Conservation (phyloP, 1,140 invertebrate genomes). For the Sinella curviseta region DNA sequence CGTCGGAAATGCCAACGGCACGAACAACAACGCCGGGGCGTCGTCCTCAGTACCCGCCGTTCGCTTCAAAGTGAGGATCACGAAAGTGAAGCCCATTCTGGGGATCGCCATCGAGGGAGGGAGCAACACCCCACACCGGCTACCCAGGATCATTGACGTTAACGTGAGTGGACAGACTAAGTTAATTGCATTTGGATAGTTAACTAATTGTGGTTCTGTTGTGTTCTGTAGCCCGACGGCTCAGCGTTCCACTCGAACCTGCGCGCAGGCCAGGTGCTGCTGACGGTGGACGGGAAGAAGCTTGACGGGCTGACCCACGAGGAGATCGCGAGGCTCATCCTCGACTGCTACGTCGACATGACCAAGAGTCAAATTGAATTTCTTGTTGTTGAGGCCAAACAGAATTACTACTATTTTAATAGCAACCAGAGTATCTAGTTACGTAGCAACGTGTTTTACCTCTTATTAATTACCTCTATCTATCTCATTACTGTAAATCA, state of each 20-base stretch:
- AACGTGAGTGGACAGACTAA: constrained; percentile 68
- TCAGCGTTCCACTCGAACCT: constrained; percentile 87
- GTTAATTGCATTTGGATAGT: background rate
- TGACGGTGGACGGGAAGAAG: constrained; percentile 86
- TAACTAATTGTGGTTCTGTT: background rate
- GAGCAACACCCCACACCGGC: constrained; percentile 87
- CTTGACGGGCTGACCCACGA: constrained; percentile 75
- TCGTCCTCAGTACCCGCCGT: constrained; percentile 31
- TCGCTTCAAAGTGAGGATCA: constrained; percentile 68
- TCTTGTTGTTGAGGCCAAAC: constrained; percentile 62
- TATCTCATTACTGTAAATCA: no score
- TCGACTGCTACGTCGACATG: constrained; percentile 81
- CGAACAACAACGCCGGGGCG: background rate
- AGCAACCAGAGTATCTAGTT: background rate
- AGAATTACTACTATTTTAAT: background rate
- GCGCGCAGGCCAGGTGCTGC: constrained; percentile 88
- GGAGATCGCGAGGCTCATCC: constrained; percentile 83
- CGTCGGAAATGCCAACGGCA: background rate
- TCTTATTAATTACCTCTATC: no score
- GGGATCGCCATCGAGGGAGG: constrained; percentile 97
- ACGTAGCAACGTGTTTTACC: background rate
- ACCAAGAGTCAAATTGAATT: constrained; percentile 85
- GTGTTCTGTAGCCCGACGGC: constrained; percentile 76
- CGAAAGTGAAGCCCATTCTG: constrained; percentile 72
- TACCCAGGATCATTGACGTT: constrained; percentile 93